Evolutionary conservation across 64 coral and sea anemone genomes (phyloP).

Genomic region (Cladopsammia gracilis): DNA sequence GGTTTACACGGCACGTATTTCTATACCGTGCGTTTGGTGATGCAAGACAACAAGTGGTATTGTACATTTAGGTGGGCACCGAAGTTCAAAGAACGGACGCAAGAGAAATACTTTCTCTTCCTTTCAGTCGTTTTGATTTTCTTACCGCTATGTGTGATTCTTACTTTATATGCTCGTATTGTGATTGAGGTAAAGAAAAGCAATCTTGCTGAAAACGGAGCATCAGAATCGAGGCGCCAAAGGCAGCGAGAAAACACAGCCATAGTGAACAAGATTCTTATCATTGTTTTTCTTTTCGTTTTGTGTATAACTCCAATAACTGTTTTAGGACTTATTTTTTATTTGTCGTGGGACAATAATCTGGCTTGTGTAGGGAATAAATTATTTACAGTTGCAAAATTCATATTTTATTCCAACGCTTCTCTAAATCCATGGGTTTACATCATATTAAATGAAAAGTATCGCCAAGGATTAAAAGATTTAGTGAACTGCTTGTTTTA

Average conservation of each 20-base stretch:
- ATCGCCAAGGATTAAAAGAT: slow-evolving; percentile 38
- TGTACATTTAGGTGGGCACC: slow-evolving; percentile 26
- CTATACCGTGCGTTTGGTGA: background rate
- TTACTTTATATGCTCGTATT: background rate
- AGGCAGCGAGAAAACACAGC: slow-evolving; percentile 50
- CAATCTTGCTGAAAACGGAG: background rate
- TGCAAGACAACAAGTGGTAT: background rate
- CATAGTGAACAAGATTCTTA: slow-evolving; percentile 24
- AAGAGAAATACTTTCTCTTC: slow-evolving; percentile 3
- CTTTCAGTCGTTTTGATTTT: slow-evolving; percentile 6
- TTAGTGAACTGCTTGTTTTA: background rate
- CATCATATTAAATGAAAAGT: slow-evolving; percentile 60
- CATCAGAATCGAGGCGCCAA: background rate
- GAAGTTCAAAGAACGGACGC: slow-evolving; percentile 2
- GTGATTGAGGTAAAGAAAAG: background rate
- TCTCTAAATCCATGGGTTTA: slow-evolving; percentile 60
- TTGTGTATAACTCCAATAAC: slow-evolving; percentile 32
- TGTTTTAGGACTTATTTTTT: background rate
- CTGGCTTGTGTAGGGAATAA: background rate
- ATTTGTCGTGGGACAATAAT: background rate
- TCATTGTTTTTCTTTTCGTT: background rate
- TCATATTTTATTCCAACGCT: slow-evolving; percentile 35
- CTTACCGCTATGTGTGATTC: background rate
- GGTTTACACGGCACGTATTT: slow-evolving; percentile 29
- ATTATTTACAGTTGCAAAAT: background rate